Conservation (phyloP, 2,888 invertebrate species). For the Fragum fragum region DNA sequence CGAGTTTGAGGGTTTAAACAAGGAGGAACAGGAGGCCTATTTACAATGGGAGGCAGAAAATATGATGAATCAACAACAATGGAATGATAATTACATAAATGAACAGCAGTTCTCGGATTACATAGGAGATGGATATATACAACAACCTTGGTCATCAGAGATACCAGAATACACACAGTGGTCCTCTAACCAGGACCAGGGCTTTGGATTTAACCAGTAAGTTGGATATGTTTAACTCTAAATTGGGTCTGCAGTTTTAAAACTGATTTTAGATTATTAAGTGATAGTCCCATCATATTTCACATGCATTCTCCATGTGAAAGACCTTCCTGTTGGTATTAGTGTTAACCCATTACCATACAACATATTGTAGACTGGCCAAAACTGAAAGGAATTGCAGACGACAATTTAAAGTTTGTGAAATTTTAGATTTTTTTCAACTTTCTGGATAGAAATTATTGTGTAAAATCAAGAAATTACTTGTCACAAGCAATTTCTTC, state of each 20-base stretch:
- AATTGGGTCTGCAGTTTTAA: too few relatives aligned
- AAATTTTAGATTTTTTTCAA: too few relatives aligned
- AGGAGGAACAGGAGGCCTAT: conserved; percentile 76
- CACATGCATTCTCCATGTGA: too few relatives aligned
- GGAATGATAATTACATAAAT: conserved; percentile 31
- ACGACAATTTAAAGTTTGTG: too few relatives aligned
- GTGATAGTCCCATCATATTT: too few relatives aligned
- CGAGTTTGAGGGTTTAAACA: conserved; percentile 70
- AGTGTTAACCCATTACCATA: too few relatives aligned
- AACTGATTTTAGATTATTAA: too few relatives aligned
- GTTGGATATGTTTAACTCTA: conserved; percentile 14
- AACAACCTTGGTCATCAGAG: conserved; percentile 61
- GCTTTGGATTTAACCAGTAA: conserved; percentile 54
- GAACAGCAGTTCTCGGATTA: conserved; percentile 3
- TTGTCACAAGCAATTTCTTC: conserved; percentile 12
- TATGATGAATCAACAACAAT: conserved; percentile 46
- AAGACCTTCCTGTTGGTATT: not conserved
- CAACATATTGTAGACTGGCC: too few relatives aligned
- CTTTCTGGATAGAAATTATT: too few relatives aligned
- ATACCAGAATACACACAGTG: conserved; percentile 54
- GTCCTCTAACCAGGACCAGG: conserved; percentile 59
- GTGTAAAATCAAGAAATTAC: conserved; percentile 20
- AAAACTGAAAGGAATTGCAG: too few relatives aligned
- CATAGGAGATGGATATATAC: conserved; percentile 22
- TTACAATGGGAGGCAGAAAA: conserved; percentile 74